Conservation (phyloP, 2,888 invertebrate species). For the Seira sanloemensis region DNA sequence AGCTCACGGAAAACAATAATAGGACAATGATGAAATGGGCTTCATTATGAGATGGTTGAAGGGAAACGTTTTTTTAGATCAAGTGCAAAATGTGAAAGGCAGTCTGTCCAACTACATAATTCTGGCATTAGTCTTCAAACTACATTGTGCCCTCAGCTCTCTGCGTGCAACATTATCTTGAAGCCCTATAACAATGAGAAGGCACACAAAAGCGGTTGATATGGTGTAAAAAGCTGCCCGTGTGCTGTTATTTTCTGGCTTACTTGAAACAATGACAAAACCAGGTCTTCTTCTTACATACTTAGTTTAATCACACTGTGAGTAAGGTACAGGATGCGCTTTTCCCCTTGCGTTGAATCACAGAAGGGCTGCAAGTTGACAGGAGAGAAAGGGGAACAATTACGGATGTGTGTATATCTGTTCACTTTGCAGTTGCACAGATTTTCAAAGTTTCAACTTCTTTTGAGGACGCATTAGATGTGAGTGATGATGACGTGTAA, state of each 20-base stretch:
- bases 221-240: no score
- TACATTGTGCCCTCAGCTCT: no score
- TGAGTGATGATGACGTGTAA: neutral
- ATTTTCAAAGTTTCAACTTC: neutral
- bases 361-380: slow-evolving; percentile 4
- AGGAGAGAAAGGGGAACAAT: neutral
- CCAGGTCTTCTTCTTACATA: neutral
- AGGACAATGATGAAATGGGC: neutral
- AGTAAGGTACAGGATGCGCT: slow-evolving; percentile 1
- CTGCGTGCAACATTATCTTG: no score
- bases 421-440: neutral
- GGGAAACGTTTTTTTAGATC: neutral
- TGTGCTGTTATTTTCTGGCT: no score
- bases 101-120: no score
- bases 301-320: neutral
- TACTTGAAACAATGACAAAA: neutral
- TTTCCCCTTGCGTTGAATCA: neutral
- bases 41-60: neutral
- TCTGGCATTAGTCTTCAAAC: no score
- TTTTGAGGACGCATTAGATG: neutral
- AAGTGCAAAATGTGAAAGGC: neutral
- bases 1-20: neutral
- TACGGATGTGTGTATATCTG: neutral
- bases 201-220: no score
- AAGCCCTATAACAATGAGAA: no score